phyloP scores from a whole-genome alignment of 2,797 vertebrate genomes.

The Cichlasoma orientale region DNA sequence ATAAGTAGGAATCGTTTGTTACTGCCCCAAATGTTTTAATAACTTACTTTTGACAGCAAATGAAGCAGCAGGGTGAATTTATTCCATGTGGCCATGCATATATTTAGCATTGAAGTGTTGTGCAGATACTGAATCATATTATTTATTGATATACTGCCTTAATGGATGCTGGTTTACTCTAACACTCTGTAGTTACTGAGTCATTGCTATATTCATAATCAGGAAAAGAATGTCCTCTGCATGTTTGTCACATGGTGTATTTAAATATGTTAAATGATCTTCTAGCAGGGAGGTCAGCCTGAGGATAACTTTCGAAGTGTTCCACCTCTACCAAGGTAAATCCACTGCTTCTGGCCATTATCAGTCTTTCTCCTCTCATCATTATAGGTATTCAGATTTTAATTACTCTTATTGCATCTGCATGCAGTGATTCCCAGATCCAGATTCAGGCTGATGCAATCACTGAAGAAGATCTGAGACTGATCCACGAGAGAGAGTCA shows the following conservation, averaged over 20 bases:
- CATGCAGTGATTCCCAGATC: slow-evolving; percentile 81
- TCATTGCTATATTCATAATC: neutral
- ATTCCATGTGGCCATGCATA: neutral
- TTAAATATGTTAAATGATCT: slow-evolving; percentile 11
- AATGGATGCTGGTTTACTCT: neutral
- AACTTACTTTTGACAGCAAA: neutral
- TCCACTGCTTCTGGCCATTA: neutral
- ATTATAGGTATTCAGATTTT: neutral
- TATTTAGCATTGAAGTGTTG: neutral
- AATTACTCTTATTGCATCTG: neutral
- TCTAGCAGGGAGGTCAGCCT: slow-evolving; percentile 83
- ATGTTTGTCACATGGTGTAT: neutral
- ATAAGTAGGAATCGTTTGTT: slow-evolving; percentile 24
- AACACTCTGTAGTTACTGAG: neutral
- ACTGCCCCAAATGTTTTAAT: neutral
- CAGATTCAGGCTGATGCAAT: slow-evolving; percentile 89
- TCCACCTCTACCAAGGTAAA: slow-evolving; percentile 85
- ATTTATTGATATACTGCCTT: neutral
- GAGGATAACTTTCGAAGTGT: slow-evolving; percentile 84
- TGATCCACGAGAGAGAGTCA: slow-evolving; percentile 93
- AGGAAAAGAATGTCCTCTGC: neutral
- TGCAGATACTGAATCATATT: neutral
- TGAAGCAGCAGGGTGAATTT: slow-evolving; percentile 6
- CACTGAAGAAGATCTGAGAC: slow-evolving; percentile 91
- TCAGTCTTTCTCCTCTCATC: neutral